Conservation (phyloP, 2,113 vertebrate species). For the Zosterops hypoxanthus region DNA sequence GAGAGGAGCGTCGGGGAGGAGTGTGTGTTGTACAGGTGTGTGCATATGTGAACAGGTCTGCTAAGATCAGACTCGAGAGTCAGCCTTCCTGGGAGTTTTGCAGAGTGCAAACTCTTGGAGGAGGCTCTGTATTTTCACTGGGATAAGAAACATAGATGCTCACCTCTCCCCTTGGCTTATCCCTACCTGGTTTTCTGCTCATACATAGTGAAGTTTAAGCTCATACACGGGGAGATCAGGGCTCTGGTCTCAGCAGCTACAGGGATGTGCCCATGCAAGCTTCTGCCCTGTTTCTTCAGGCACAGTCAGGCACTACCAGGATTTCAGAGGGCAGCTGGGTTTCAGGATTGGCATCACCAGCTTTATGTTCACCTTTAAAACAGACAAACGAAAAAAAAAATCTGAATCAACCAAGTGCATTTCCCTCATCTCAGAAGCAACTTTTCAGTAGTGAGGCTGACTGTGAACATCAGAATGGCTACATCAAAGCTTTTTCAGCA, state of each 20-base stretch:
- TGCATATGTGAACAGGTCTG: not conserved
- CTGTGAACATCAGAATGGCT: not conserved
- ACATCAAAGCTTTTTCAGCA: not conserved
- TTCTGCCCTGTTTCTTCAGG: not conserved
- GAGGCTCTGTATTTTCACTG: not conserved
- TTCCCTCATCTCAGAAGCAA: not conserved
- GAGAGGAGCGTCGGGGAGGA: accelerated
- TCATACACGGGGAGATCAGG: accelerated
- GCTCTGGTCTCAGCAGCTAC: not conserved
- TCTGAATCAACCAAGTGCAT: not conserved
- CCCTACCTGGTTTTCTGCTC: not conserved
- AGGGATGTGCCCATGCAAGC: not conserved
- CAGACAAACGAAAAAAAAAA: not conserved
- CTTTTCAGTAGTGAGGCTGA: not conserved
- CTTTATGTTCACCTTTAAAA: not conserved
- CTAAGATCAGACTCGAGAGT: not conserved
- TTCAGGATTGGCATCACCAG: not conserved
- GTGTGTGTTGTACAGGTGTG: not conserved
- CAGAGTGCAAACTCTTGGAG: not conserved
- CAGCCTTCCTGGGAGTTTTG: not conserved
- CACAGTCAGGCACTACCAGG: not conserved
- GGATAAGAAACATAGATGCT: not conserved
- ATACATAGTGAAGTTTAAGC: not conserved
- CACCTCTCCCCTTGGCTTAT: not conserved
- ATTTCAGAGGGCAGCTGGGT: not conserved